A percentile compares a stretch with the other conserved stretches of the same genome.
These are phyloP conservation scores for Anastrepha ludens DNA, from an alignment of 1,140 invertebrate species.

Conservation along the genomic window DNA sequence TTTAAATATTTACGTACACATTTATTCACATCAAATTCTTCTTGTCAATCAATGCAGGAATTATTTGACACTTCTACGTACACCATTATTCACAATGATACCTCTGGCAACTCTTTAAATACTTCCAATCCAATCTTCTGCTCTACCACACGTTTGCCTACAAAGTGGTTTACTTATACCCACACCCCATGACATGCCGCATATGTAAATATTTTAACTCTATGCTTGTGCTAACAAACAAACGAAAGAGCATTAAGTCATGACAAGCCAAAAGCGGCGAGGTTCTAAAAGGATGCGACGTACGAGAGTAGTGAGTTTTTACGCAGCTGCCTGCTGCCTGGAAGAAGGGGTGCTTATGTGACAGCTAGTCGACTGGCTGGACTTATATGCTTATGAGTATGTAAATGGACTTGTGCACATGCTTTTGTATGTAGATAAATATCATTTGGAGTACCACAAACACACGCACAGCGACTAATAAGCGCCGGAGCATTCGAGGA, in stretches of 20 bases:
- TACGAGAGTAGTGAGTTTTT: neutral
- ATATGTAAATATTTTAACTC: neutral
- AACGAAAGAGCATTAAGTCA: neutral
- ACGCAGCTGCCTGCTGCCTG: neutral
- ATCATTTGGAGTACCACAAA: neutral
- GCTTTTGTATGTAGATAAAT: neutral
- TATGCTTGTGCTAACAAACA: neutral
- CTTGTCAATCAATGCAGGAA: no score
- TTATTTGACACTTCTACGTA: no score
- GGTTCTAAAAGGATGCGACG: neutral
- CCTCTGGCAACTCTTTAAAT: neutral
- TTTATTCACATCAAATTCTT: no score
- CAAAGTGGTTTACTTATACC: neutral
- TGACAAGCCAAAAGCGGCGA: neutral
- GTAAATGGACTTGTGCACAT: neutral
- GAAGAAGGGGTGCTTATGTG: neutral
- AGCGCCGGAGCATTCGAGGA: neutral
- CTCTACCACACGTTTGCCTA: no score
- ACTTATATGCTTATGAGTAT: neutral
- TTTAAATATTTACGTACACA: no score
- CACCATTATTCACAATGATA: neutral
- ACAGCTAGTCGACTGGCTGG: neutral
- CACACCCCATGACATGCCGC: neutral
- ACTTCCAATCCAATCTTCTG: neutral
- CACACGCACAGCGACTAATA: neutral